Percentiles rank a stretch among this genome's conserved stretches.
These are phyloP conservation scores for Eristalinus sepulchralis DNA, from an alignment of 2,888 invertebrate species.

Conservation along the genomic window DNA sequence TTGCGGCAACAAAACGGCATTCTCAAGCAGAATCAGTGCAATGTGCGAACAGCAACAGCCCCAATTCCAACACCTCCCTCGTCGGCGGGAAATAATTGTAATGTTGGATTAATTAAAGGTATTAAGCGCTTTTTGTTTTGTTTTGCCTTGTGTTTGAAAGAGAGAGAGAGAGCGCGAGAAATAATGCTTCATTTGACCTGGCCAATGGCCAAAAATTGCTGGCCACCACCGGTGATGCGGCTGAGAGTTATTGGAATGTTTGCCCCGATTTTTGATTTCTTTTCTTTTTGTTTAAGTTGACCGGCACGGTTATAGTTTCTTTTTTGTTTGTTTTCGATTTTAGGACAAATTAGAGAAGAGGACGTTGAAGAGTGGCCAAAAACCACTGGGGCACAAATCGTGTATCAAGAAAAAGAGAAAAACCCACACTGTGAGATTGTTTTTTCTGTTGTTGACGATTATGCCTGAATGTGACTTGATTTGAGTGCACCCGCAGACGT, in stretches of 20 bases:
- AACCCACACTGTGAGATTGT: not conserved
- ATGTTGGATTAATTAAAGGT: slow-evolving; percentile 62
- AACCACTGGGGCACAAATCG: not conserved
- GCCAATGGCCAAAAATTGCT: slow-evolving; percentile 47
- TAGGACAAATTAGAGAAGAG: not conserved
- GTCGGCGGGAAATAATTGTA: slow-evolving; percentile 47
- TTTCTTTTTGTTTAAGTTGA: slow-evolving; percentile 9
- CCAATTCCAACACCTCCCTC: slow-evolving; percentile 36
- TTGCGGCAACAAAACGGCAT: slow-evolving; percentile 77
- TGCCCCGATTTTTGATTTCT: slow-evolving; percentile 45
- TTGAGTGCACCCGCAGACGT: not conserved
- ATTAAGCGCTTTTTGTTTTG: slow-evolving; percentile 33
- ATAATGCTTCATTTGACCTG: slow-evolving; percentile 38
- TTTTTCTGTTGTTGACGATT: not conserved
- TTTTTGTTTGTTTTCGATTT: not conserved
- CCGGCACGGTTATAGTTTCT: slow-evolving; percentile 22
- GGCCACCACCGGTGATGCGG: slow-evolving; percentile 29
- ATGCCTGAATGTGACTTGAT: not conserved
- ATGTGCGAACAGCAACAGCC: slow-evolving; percentile 1
- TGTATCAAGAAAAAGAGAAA: not conserved
- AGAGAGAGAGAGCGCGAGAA: not conserved
- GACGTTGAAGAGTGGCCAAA: not conserved
- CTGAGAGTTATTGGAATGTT: slow-evolving; percentile 45
- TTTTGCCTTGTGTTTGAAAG: slow-evolving; percentile 29
- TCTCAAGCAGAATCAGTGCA: slow-evolving; percentile 49